Evolutionary conservation across 2,797 vertebrate genomes (phyloP).

Genomic region (Crenuchus spilurus): DNA sequence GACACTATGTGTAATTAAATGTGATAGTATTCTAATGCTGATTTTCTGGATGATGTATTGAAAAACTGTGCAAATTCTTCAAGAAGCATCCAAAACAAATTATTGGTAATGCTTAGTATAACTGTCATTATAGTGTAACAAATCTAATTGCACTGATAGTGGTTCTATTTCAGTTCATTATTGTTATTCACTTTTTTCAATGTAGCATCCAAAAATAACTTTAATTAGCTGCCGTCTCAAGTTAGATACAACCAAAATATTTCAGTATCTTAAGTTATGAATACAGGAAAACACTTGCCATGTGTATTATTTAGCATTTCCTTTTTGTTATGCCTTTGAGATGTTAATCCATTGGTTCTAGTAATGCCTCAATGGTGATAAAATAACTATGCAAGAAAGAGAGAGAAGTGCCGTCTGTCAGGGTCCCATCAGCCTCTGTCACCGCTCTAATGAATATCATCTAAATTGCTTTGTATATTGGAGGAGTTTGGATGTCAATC

Average conservation of each 20-base stretch:
- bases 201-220: conserved; percentile 1
- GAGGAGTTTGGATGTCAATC: conserved; percentile 99
- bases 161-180: too few relatives aligned
- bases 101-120: too few relatives aligned
- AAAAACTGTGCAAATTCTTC: too few relatives aligned
- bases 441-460: conserved; percentile 99
- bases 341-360: conserved; percentile 43
- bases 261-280: not conserved
- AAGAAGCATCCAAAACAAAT: too few relatives aligned
- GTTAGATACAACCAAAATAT: not conserved
- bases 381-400: conserved; percentile 73
- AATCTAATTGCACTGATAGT: too few relatives aligned
- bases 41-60: too few relatives aligned
- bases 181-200: too few relatives aligned
- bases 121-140: too few relatives aligned
- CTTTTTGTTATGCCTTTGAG: not conserved
- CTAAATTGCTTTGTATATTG: conserved; percentile 99
- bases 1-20: too few relatives aligned
- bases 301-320: conserved; percentile 12
- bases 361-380: conserved; percentile 57
- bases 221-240: not conserved
- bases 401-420: conserved; percentile 70
- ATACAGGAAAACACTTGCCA: not conserved
- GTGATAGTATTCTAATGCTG: too few relatives aligned
- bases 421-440: conserved; percentile 94